Percentiles rank a stretch among this genome's conserved stretches.
Conservation (phyloP, 2,888 invertebrate species). For the Hermaeophaga mercurialis region DNA sequence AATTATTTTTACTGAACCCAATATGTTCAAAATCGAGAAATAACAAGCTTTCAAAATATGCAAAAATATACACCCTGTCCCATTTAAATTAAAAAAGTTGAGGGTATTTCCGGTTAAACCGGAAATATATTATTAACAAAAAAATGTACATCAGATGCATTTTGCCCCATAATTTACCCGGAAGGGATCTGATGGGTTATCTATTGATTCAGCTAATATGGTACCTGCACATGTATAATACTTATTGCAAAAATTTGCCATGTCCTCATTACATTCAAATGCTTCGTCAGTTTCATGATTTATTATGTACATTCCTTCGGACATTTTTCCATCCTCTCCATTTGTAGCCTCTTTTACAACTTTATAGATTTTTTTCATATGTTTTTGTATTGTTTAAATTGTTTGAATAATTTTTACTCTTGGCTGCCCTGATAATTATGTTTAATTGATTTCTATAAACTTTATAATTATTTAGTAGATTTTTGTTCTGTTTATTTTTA, state of each 20-base stretch:
- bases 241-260: not conserved
- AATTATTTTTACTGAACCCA: too few species aligned
- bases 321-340: not conserved
- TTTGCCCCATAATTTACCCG: too few species aligned
- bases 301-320: not conserved
- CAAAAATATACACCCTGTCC: too few species aligned
- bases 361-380: conserved; percentile 1
- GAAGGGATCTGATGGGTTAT: too few species aligned
- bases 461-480: not conserved
- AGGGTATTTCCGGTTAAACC: too few species aligned
- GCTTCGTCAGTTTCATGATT: not conserved
- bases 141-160: too few species aligned
- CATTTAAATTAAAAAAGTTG: too few species aligned
- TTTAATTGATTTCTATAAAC: not conserved
- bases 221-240: not conserved
- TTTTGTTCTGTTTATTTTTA: not conserved
- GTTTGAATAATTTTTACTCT: not conserved
- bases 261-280: too few species aligned
- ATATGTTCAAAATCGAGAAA: too few species aligned
- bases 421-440: not conserved
- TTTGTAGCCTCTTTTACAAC: not conserved
- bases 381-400: not conserved
- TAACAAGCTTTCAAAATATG: too few species aligned
- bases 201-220: not conserved
- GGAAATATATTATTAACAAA: too few species aligned